phyloP scores from a whole-genome alignment of 2,797 vertebrate species.

The Chelonia mydas region DNA sequence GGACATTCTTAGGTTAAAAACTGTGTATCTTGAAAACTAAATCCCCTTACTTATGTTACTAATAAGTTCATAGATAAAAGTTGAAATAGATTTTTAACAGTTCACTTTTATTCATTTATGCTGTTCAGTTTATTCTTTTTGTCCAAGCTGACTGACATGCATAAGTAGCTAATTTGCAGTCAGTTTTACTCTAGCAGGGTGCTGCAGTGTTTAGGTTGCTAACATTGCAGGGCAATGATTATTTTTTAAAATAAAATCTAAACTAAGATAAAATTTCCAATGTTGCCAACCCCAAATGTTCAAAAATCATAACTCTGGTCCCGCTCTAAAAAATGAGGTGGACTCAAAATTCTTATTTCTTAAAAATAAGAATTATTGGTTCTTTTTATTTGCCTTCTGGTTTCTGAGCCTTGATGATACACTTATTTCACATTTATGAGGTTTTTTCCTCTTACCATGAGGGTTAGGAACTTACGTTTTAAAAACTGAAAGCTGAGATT shows the following conservation, averaged over 20 bases:
- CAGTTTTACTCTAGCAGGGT: not conserved
- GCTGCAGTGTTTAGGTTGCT: constrained; percentile 21
- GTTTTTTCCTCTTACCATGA: not conserved
- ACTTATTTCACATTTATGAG: constrained; percentile 45
- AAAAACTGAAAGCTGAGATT: constrained; percentile 7
- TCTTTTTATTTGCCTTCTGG: constrained; percentile 70
- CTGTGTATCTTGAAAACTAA: not conserved
- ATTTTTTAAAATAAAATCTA: not conserved
- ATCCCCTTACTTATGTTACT: not conserved
- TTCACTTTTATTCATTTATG: not conserved
- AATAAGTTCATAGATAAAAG: not conserved
- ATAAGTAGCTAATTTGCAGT: not conserved
- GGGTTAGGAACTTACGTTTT: not conserved
- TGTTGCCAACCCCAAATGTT: constrained; percentile 31
- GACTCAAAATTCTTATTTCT: constrained; percentile 61
- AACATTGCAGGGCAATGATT: not conserved
- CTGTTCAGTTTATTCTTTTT: not conserved
- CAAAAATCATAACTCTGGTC: constrained; percentile 62
- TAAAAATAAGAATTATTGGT: constrained; percentile 71
- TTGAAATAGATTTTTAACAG: not conserved
- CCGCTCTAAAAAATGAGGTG: constrained; percentile 60
- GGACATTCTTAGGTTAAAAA: not conserved
- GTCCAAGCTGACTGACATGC: not conserved
- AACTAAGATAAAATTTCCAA: constrained; percentile 44
- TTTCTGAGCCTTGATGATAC: constrained; percentile 44